phyloP scores from a whole-genome alignment of 2,797 vertebrate genomes.

The Carduelis carduelis region DNA sequence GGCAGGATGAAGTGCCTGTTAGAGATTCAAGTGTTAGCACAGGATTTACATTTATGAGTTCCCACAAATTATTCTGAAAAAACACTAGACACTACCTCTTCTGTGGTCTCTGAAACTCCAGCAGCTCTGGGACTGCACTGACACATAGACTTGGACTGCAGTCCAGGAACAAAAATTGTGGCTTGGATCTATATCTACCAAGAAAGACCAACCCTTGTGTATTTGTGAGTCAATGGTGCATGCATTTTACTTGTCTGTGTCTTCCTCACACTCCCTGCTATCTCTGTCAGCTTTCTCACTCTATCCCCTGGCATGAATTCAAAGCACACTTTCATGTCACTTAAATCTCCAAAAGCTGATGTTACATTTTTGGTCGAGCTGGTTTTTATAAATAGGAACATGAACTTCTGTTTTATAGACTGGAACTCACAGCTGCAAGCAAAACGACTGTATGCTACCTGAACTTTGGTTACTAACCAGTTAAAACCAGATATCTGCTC shows the following conservation, averaged over 20 bases:
- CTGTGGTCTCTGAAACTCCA: constrained; percentile 1
- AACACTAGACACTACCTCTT: background rate
- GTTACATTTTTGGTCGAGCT: background rate
- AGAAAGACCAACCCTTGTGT: background rate
- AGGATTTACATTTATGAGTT: constrained; percentile 34
- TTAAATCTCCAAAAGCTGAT: background rate
- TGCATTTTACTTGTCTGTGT: background rate
- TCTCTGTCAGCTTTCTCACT: background rate
- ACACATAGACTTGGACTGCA: background rate
- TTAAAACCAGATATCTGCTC: constrained; percentile 31
- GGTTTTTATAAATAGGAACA: background rate
- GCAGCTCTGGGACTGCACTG: background rate
- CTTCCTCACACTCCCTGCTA: background rate
- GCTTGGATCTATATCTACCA: background rate
- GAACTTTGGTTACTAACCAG: constrained; percentile 1
- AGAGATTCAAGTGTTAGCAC: background rate
- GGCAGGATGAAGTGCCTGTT: background rate
- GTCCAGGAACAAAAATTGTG: background rate
- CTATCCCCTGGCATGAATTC: background rate
- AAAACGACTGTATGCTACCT: background rate
- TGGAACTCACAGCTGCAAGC: background rate
- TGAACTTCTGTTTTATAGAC: constrained; percentile 7
- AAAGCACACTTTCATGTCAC: background rate
- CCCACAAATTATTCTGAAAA: constrained; percentile 8
- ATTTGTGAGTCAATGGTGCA: background rate